These are phyloP conservation scores for Spisula subtruncata DNA, from an alignment of 2,888 invertebrate genomes.

Conservation along the genomic window DNA sequence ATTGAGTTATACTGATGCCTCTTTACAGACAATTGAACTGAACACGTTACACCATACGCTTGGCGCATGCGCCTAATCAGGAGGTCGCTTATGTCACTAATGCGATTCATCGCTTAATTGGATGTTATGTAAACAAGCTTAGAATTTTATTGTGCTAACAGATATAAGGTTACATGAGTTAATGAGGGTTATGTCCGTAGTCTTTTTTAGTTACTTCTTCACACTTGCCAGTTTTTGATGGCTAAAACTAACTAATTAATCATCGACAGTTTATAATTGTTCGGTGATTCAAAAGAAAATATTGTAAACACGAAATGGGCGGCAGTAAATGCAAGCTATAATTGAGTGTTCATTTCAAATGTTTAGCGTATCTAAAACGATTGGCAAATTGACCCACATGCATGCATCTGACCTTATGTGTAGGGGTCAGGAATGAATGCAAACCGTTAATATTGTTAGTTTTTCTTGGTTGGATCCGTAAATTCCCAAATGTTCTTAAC, in stretches of 20 bases:
- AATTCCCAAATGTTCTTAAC: slow-evolving; percentile 15
- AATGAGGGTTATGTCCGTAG: slow-evolving; percentile 37
- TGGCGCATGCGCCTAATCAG: slow-evolving; percentile 41
- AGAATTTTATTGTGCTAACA: slow-evolving; percentile 43
- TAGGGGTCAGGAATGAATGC: background rate
- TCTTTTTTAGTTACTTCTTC: slow-evolving; percentile 14
- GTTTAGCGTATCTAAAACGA: background rate
- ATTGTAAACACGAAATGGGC: background rate
- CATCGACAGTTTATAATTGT: slow-evolving; percentile 23
- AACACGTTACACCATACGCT: slow-evolving; percentile 38
- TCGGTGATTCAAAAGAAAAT: background rate
- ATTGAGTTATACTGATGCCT: slow-evolving; percentile 54
- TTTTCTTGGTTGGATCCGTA: background rate
- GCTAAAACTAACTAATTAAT: slow-evolving; percentile 33
- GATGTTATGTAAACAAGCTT: slow-evolving; percentile 64
- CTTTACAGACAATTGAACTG: slow-evolving; percentile 33
- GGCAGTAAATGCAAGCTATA: slow-evolving; percentile 2
- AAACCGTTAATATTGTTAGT: background rate
- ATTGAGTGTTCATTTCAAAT: slow-evolving; percentile 12
- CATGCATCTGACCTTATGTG: background rate
- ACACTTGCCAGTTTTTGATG: slow-evolving; percentile 37
- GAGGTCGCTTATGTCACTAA: slow-evolving; percentile 35
- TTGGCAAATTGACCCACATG: slow-evolving; percentile 17
- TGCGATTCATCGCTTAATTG: slow-evolving; percentile 39
- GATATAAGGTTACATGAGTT: slow-evolving; percentile 54